Conservation (phyloP, 2,888 invertebrate genomes). For the Augochlorella aurata region DNA sequence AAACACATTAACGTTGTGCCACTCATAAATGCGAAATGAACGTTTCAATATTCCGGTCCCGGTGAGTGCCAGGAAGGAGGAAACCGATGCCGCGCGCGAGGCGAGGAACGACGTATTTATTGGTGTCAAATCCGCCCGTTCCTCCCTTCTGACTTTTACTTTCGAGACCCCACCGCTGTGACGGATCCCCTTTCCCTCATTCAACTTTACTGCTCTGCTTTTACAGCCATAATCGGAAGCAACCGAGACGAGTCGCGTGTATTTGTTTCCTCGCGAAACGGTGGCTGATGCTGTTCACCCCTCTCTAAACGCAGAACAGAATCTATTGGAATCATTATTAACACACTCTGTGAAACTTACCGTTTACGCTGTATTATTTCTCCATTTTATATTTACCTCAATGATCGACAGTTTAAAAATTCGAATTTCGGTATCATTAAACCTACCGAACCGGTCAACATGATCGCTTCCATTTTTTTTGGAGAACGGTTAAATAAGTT, state of each 20-base stretch:
- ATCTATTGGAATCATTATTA: neutral
- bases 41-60: constrained; percentile 27
- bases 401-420: too few species aligned
- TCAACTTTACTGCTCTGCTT: constrained; percentile 16
- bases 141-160: constrained; percentile 24
- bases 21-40: constrained; percentile 63
- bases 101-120: constrained; percentile 31
- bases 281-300: neutral
- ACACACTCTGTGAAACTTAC: neutral
- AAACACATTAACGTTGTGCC: constrained; percentile 67
- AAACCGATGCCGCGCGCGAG: neutral
- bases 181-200: constrained; percentile 1
- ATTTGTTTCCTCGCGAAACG: neutral
- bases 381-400: too few species aligned
- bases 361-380: too few species aligned
- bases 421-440: too few species aligned
- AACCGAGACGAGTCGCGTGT: neutral
- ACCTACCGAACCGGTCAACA: too few species aligned
- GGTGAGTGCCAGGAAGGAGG: neutral
- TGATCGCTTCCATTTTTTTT: too few species aligned
- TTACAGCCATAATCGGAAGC: constrained; percentile 4
- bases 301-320: neutral
- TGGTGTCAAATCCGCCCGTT: constrained; percentile 21
- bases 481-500: too few species aligned
- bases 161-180: neutral